Conservation (phyloP, 2,888 invertebrate genomes). For the Lottia scabra region DNA sequence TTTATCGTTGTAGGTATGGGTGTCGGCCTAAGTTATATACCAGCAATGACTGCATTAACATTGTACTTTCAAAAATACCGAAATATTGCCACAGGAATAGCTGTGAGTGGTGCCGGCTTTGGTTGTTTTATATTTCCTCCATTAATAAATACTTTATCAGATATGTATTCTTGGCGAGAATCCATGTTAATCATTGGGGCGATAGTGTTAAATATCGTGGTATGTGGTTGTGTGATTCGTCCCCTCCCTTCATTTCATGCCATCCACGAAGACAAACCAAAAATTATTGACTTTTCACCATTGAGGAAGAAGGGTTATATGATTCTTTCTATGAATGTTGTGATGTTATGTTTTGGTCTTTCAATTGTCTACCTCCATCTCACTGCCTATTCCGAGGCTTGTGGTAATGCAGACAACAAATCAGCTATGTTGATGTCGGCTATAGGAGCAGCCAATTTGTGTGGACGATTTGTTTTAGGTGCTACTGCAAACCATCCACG, state of each 20-base stretch:
- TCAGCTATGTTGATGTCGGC: conserved; percentile 45
- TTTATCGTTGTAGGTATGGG: conserved; percentile 45
- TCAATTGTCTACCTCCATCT: conserved; percentile 50
- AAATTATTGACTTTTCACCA: conserved; percentile 37
- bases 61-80: conserved; percentile 45
- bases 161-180: conserved; percentile 43
- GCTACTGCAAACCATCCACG: conserved; percentile 28
- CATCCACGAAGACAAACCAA: conserved; percentile 22
- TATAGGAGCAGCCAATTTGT: conserved; percentile 43
- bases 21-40: conserved; percentile 46
- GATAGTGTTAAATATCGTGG: conserved; percentile 42
- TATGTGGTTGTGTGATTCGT: conserved; percentile 41
- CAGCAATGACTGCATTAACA: conserved; percentile 43
- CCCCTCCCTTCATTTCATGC: conserved; percentile 35
- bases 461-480: conserved; percentile 43
- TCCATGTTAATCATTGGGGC: conserved; percentile 47
- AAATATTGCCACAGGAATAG: conserved; percentile 46
- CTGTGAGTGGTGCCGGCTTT: conserved; percentile 48
- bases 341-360: conserved; percentile 45
- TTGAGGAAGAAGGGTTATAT: conserved; percentile 42
- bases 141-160: conserved; percentile 38
- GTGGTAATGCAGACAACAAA: conserved; percentile 31
- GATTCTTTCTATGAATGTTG: conserved; percentile 39
- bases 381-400: conserved; percentile 35
- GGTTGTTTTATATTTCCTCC: conserved; percentile 51